Evolutionary conservation across 2,888 invertebrate genomes (phyloP), one percentile per base, ranked within the genome.

Genomic region (Scaptodrosophila latifasciaeformis): DNA sequence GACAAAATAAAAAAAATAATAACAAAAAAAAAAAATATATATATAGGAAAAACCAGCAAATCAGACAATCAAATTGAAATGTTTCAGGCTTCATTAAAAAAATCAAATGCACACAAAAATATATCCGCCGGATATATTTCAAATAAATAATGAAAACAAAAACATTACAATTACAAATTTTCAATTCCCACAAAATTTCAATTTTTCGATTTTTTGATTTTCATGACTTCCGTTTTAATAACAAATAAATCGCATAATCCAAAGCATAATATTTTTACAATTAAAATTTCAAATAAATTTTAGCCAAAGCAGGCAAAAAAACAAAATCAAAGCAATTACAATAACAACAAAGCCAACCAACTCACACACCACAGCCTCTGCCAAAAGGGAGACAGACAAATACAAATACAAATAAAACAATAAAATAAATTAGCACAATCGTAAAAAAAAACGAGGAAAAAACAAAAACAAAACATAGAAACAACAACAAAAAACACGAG

Each of bases 231-330:
- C 77, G 70, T 69, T 75, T n/a, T 66, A 69, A 80, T 75, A 80
- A 80, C 75, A 75, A 75, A 80, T 79, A 81, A 80, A 81, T 81
- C 79, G 72, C 77, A 81, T 81, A 79, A 81, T 81, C 81, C 64
- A 58, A 72, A 68, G 54, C 71, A 77, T 62, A 80, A 81, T 81
- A 80, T 80, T 80, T 66, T 53, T 59, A 70, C 79, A 81, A 81
- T 80, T 80, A 79, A 81, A 81, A 81, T 81, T 78, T 72, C 77
- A 81, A 80, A 80, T 77, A 79, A 70, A 78, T 70, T 75, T 56
- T 68, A 67, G 48, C 64, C 70, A 74, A 70, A 77, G 71, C 75
- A 71, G 76, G 65, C 76, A 67, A 64, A 67, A 67, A 30, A 67
- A 49, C 39, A 57, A 49, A 18, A 45, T 10, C 56, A 42, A 17